Conservation (phyloP, 2,113 vertebrate genomes). For the Amazona guildingii region DNA sequence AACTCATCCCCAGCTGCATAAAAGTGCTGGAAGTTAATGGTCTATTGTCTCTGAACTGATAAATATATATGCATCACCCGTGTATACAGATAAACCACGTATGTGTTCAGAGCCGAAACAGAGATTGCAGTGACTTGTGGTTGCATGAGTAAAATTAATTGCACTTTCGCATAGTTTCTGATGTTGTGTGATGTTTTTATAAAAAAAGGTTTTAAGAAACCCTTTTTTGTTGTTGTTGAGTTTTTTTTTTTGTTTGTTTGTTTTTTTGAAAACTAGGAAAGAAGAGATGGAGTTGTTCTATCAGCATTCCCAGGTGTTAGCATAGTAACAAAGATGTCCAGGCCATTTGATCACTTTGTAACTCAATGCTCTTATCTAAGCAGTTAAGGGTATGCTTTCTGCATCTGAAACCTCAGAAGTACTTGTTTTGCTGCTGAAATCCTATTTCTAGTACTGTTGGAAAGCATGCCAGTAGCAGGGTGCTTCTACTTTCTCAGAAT, state of each 20-base stretch:
- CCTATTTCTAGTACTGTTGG: neutral
- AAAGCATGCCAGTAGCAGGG: neutral
- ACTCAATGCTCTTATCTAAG: neutral
- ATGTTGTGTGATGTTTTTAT: neutral
- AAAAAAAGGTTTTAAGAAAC: neutral
- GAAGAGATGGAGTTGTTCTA: neutral
- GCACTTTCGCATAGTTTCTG: neutral
- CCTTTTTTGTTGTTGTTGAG: no score
- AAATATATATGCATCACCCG: neutral
- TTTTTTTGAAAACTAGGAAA: neutral
- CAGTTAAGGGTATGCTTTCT: neutral
- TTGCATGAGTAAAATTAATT: neutral
- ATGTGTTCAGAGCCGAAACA: neutral
- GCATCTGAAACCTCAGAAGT: neutral
- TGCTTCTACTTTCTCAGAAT: neutral
- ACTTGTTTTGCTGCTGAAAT: neutral
- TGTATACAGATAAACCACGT: accelerated
- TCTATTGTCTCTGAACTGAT: neutral
- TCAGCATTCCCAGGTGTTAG: neutral
- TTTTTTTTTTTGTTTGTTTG: neutral
- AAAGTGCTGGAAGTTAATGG: neutral
- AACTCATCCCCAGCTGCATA: no score
- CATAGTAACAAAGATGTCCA: neutral
- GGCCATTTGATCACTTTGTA: neutral
- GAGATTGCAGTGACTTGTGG: no score